Evolutionary conservation across 1,140 invertebrate species (phyloP).

Genomic region (Steinernema feltiae): DNA sequence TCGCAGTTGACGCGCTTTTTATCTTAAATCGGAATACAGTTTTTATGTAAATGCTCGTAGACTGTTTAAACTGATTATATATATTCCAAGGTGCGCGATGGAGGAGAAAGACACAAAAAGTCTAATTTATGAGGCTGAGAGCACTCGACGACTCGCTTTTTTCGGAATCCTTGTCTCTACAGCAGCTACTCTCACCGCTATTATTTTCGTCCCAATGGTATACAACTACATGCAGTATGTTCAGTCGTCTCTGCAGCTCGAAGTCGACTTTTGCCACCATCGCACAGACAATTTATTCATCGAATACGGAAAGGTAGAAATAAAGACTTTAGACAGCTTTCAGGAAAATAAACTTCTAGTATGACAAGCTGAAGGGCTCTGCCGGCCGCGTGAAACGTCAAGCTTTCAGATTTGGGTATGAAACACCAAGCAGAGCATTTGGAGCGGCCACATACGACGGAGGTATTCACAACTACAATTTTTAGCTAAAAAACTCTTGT

Average conservation of each 20-base stretch:
- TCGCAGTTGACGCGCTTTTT: neutral
- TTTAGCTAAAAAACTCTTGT: neutral
- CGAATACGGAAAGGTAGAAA: neutral
- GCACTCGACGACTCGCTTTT: neutral
- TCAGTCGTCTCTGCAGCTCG: neutral
- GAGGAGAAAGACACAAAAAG: neutral
- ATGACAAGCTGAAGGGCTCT: neutral
- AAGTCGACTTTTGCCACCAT: neutral
- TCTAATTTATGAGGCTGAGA: neutral
- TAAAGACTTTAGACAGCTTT: neutral
- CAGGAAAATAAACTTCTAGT: neutral
- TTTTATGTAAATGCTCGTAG: too few relatives aligned
- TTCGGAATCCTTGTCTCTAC: neutral
- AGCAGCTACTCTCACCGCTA: neutral
- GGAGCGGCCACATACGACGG: neutral
- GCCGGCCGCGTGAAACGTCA: neutral
- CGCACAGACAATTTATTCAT: neutral
- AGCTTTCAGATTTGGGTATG: neutral
- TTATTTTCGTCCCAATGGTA: neutral
- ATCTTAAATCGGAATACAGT: too few relatives aligned
- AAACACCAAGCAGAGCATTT: neutral
- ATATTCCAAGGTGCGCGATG: neutral
- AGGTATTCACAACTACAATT: neutral
- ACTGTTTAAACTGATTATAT: too few relatives aligned
- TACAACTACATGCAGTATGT: slow-evolving; percentile 13